Conservation (phyloP, 1,140 invertebrate genomes). For the Drosophila malerkotliana region DNA sequence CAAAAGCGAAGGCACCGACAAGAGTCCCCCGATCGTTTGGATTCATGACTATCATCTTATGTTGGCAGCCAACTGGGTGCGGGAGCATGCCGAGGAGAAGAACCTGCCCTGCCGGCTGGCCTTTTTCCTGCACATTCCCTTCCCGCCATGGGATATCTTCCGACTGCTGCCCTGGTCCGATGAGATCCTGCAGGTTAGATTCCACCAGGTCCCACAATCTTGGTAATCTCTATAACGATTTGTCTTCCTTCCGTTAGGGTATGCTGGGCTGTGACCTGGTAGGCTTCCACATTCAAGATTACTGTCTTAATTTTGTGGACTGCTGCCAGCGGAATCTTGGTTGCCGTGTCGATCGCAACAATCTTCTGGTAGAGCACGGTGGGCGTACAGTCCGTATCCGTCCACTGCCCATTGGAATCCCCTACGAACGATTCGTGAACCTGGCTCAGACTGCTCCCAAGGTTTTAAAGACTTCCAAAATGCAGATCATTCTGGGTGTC, state of each 20-base stretch:
- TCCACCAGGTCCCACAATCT: no score
- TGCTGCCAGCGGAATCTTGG: slow-evolving; percentile 94
- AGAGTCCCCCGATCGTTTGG: slow-evolving; percentile 91
- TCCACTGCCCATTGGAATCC: slow-evolving; percentile 94
- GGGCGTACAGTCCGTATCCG: slow-evolving; percentile 92
- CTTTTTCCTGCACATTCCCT: slow-evolving; percentile 96
- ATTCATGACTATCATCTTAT: slow-evolving; percentile 97
- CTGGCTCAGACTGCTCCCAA: slow-evolving; percentile 91
- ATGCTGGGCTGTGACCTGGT: slow-evolving; percentile 95
- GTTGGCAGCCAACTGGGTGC: slow-evolving; percentile 94
- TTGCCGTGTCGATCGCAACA: slow-evolving; percentile 94
- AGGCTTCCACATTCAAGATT: slow-evolving; percentile 96
- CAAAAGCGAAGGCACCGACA: slow-evolving; percentile 85
- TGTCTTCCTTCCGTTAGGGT: slow-evolving; percentile 83
- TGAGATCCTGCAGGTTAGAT: slow-evolving; percentile 90
- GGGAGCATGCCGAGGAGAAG: slow-evolving; percentile 92
- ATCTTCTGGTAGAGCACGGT: slow-evolving; percentile 93
- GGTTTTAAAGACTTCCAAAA: slow-evolving; percentile 87
- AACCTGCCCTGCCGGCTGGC: slow-evolving; percentile 91
- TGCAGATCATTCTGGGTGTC: slow-evolving; percentile 92
- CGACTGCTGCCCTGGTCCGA: slow-evolving; percentile 95
- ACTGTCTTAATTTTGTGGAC: slow-evolving; percentile 96
- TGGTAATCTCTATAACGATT: neutral
- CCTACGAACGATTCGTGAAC: slow-evolving; percentile 93
- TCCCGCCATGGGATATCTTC: slow-evolving; percentile 96